phyloP scores from a whole-genome alignment of 1,140 invertebrate genomes.

The Drosophila baimaii region DNA sequence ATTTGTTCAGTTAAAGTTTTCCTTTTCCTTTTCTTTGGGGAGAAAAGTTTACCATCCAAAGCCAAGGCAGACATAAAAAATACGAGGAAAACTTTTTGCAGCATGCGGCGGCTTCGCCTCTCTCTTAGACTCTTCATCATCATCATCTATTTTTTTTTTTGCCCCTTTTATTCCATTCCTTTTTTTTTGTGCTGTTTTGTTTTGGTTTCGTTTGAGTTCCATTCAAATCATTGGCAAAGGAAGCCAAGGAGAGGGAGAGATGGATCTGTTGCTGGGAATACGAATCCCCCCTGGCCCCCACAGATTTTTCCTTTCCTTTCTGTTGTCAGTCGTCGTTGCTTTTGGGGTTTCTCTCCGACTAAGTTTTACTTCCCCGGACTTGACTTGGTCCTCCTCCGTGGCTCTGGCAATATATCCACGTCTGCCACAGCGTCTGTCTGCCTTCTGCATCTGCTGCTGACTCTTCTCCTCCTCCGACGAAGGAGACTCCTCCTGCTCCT shows the following conservation, averaged over 20 bases:
- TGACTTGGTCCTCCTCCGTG: conserved; percentile 3
- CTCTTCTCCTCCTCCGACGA: not conserved
- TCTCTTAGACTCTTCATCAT: conserved; percentile 1
- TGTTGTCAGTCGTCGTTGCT: conserved; percentile 46
- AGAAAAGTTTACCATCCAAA: conserved; percentile 31
- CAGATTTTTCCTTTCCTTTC: not conserved
- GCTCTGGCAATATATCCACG: conserved; percentile 72
- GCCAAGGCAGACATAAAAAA: conserved; percentile 22
- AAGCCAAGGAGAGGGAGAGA: not conserved
- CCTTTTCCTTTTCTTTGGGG: conserved; percentile 11
- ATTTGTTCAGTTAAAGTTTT: conserved; percentile 42
- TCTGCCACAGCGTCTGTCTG: conserved; percentile 78
- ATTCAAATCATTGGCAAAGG: conserved; percentile 31
- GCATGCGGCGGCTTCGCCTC: conserved; percentile 39
- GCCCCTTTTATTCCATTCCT: not conserved
- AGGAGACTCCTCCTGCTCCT: not conserved
- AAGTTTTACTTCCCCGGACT: conserved; percentile 23
- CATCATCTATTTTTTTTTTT: conserved; percentile 29
- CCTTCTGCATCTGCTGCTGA: conserved; percentile 39
- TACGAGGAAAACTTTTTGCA: conserved; percentile 34
- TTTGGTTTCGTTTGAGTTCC: conserved; percentile 31
- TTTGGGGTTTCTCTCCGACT: conserved; percentile 41
- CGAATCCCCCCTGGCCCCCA: not conserved
- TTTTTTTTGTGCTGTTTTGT: conserved; percentile 14
- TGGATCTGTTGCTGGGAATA: conserved; percentile 34